Conservation (phyloP, 2,888 invertebrate species). For the Drosophila paracracens region DNA sequence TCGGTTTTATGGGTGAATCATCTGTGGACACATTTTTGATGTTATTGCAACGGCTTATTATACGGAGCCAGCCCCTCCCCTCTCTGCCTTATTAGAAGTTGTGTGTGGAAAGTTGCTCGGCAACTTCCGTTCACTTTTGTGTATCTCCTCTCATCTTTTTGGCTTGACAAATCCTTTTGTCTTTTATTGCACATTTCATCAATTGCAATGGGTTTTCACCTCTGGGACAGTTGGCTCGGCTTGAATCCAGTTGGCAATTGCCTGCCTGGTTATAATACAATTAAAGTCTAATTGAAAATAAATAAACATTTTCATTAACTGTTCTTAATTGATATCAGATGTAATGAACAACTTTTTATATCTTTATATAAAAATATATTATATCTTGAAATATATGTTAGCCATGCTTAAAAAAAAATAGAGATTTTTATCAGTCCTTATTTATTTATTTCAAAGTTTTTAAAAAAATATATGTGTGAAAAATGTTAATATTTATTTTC, state of each 20-base stretch:
- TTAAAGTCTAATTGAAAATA: conserved; percentile 28
- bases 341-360: neutral
- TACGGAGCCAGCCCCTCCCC: conserved; percentile 7
- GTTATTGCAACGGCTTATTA: conserved; percentile 50
- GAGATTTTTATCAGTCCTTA: neutral
- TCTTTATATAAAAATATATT: neutral
- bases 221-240: conserved; percentile 8
- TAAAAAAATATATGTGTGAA: too few relatives aligned
- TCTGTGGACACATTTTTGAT: conserved; percentile 30
- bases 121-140: conserved; percentile 56
- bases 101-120: conserved; percentile 49
- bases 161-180: conserved; percentile 31
- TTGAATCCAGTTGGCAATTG: conserved; percentile 43
- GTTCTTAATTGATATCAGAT: neutral
- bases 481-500: too few relatives aligned
- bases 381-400: too few relatives aligned
- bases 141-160: conserved; percentile 21
- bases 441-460: too few relatives aligned
- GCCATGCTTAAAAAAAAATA: too few relatives aligned
- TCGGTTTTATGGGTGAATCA: conserved; percentile 32
- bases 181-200: conserved; percentile 40
- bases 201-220: conserved; percentile 23
- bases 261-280: conserved; percentile 32
- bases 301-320: neutral
- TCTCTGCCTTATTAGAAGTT: conserved; percentile 1